Evolutionary conservation across 2,888 invertebrate genomes (phyloP).

Genomic region (Eupeodes latifasciatus): DNA sequence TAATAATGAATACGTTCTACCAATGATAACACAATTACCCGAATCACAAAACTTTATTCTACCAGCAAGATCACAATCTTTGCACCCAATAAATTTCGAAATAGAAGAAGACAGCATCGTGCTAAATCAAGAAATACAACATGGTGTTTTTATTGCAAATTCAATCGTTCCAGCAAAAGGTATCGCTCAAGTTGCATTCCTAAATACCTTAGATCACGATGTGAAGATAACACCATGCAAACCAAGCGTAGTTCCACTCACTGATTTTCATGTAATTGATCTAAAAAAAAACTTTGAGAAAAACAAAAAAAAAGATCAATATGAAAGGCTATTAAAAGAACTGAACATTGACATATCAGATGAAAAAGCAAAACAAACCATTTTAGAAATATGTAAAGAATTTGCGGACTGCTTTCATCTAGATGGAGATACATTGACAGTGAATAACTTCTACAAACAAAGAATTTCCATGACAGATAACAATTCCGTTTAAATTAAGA

Average conservation of each 20-base stretch:
- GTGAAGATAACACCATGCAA: not conserved
- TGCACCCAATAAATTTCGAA: too few species aligned
- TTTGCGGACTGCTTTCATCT: not conserved
- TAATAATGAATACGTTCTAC: too few species aligned
- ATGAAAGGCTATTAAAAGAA: not conserved
- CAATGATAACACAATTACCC: too few species aligned
- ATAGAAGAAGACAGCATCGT: too few species aligned
- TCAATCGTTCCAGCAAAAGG: too few species aligned
- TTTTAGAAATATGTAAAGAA: constrained; percentile 4
- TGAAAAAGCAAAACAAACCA: not conserved
- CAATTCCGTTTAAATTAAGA: not conserved
- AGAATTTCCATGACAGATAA: not conserved
- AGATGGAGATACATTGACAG: not conserved
- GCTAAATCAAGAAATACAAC: too few species aligned
- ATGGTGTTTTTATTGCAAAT: too few species aligned
- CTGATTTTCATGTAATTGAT: not conserved
- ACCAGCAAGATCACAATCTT: too few species aligned
- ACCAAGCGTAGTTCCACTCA: not conserved
- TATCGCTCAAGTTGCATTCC: too few species aligned
- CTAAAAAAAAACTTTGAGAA: not conserved
- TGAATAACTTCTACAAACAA: constrained; percentile 19
- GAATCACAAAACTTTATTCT: too few species aligned
- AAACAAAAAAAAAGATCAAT: not conserved
- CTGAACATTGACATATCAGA: not conserved
- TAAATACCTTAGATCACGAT: too few species aligned